Conservation (phyloP, 2,888 invertebrate genomes). For the Rhagonycha lutea region DNA sequence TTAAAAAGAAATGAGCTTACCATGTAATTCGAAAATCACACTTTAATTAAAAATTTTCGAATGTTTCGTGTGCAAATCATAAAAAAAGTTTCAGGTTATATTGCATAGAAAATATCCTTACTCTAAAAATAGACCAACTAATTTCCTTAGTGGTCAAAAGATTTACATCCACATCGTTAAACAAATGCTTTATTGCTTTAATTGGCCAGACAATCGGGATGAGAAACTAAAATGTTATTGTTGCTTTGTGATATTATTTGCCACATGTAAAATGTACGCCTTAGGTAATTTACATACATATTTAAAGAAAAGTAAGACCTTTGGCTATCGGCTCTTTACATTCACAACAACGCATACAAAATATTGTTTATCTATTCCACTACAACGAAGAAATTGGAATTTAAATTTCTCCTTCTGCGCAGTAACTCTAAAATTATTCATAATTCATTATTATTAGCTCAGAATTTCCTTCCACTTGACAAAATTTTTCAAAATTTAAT, state of each 20-base stretch:
- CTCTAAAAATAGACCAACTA: too few species aligned
- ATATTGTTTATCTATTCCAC: not conserved
- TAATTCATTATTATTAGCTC: not conserved
- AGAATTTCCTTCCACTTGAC: not conserved
- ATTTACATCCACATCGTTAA: not conserved
- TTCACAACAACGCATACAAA: not conserved
- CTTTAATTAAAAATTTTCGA: not conserved
- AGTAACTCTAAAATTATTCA: not conserved
- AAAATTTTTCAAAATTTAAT: not conserved
- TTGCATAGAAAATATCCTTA: too few species aligned
- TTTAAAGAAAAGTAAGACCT: not conserved
- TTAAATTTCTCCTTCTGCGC: not conserved
- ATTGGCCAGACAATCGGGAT: not conserved
- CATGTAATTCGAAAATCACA: not conserved
- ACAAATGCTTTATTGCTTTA: not conserved
- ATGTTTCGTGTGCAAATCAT: not conserved
- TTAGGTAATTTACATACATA: not conserved
- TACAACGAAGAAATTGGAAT: not conserved
- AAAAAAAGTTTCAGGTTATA: too few species aligned
- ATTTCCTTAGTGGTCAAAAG: not conserved
- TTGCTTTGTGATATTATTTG: not conserved
- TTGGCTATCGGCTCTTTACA: not conserved
- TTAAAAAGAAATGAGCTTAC: not conserved
- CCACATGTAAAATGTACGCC: not conserved
- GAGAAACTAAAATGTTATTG: not conserved